Conservation (phyloP, 2,888 invertebrate species). For the Pristionchus japonicus region DNA sequence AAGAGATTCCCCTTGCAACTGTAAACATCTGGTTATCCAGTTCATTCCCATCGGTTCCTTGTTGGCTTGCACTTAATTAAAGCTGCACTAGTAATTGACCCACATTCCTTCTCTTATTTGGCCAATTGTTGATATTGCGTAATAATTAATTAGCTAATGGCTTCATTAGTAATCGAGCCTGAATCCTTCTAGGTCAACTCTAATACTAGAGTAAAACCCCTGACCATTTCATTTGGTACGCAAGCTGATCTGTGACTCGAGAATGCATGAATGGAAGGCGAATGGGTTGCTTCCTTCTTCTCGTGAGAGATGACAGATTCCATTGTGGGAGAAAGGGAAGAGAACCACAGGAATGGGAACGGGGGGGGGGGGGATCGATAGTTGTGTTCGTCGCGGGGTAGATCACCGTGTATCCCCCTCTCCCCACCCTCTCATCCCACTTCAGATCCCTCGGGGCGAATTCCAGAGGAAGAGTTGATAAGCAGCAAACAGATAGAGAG, state of each 20-base stretch:
- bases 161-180: no score
- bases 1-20: neutral
- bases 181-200: no score
- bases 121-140: no score
- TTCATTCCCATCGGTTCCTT: neutral
- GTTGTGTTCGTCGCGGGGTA: slow-evolving; percentile 3
- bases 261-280: neutral
- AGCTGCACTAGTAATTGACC: no score
- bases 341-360: neutral
- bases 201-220: no score
- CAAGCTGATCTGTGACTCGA: neutral
- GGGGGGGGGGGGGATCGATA: neutral
- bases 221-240: neutral
- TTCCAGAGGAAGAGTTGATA: slow-evolving; percentile 26
- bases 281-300: neutral
- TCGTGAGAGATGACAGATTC: neutral
- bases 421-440: neutral
- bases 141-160: no score
- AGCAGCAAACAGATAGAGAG: slow-evolving; percentile 27
- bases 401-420: slow-evolving; percentile 18
- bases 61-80: no score
- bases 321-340: neutral
- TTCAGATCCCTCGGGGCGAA: slow-evolving; percentile 30
- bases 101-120: no score
- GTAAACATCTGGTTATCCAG: slow-evolving; percentile 13